A percentile compares a stretch with the other conserved stretches of the same genome.
phyloP scores from a whole-genome alignment of 2,888 invertebrate genomes.

The Deroplatys truncata region DNA sequence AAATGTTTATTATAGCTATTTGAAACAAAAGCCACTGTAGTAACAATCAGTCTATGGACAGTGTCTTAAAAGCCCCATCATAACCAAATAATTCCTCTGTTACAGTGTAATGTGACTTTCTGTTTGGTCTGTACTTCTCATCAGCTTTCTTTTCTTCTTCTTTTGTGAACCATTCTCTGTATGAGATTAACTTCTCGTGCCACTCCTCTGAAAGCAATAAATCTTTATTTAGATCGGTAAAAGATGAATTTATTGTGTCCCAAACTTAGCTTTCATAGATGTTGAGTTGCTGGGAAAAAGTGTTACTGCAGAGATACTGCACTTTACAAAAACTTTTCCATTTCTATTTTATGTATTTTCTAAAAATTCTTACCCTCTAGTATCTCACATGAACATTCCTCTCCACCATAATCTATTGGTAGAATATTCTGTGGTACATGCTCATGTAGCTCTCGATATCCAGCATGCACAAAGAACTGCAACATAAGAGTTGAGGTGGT shows the following conservation, averaged over 20 bases:
- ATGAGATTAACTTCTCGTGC: not conserved
- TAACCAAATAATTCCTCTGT: not conserved
- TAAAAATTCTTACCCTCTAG: not conserved
- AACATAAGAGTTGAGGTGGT: not conserved
- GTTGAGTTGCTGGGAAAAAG: no score
- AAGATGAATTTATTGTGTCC: no score
- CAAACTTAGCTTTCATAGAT: no score
- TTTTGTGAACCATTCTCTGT: not conserved
- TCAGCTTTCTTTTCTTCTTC: not conserved
- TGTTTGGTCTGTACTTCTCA: not conserved
- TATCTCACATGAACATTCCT: not conserved
- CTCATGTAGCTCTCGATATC: not conserved
- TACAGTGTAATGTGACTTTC: not conserved
- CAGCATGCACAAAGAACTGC: not conserved
- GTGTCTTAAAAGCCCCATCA: not conserved
- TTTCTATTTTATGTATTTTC: no score
- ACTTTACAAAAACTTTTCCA: no score
- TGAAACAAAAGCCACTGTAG: not conserved
- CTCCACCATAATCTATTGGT: not conserved
- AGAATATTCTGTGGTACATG: not conserved
- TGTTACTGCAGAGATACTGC: no score
- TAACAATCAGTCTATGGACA: not conserved
- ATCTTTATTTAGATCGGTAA: not conserved
- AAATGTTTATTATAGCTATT: no score
- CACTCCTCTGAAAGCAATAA: not conserved